Evolutionary conservation across 2,888 invertebrate species (phyloP), one percentile per base, ranked within the genome.

Genomic region (Rhingia rostrata): DNA sequence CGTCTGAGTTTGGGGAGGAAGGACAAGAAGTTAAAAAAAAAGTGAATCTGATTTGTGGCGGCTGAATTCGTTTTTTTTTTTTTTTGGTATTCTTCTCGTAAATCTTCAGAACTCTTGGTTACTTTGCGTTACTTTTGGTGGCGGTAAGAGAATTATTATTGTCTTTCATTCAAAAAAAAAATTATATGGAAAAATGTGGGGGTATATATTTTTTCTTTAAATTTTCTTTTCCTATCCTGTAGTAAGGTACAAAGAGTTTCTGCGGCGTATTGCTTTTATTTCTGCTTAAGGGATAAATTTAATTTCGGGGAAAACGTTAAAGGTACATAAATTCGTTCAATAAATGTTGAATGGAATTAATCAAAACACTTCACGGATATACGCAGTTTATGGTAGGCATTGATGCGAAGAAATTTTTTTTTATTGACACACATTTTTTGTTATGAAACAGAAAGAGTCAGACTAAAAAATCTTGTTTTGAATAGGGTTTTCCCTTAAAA

Each of bases 31-130:
- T 22, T 22, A 22, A 22, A 22, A n/a, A 14, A 70, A 66, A 78
- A 67, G 51, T 61, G 78, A 73, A 83, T 63, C 78, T 83, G 78
- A 78, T 78, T 73, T 73, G 83, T 37, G 83, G 78, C 63, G 47
- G 45, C 73, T 72, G 82, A 78, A 67, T 83, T 83, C 47, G 43
- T 78, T 78, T 72, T 39, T 53, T 61, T 49, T 61, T 67, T 64
- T 56, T 47, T 4, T 60, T 43, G 45, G 51, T 35, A n/a, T 49
- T 41, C 6, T 2, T 12, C 53, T 41, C 14, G 4, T 6, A 70
- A 64, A 51, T 64, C 58, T 60, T 54, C 45, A 47, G 22, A 58
- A 58, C 64, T 45, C 51, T 64, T 56, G 56, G 49, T 64, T 58
- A 12, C 51, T 70, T 60, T 56, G 45, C 14, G 64, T 32, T 73